These are phyloP conservation scores for Nomia melanderi DNA, from an alignment of 1,140 invertebrate genomes.

Conservation along the genomic window DNA sequence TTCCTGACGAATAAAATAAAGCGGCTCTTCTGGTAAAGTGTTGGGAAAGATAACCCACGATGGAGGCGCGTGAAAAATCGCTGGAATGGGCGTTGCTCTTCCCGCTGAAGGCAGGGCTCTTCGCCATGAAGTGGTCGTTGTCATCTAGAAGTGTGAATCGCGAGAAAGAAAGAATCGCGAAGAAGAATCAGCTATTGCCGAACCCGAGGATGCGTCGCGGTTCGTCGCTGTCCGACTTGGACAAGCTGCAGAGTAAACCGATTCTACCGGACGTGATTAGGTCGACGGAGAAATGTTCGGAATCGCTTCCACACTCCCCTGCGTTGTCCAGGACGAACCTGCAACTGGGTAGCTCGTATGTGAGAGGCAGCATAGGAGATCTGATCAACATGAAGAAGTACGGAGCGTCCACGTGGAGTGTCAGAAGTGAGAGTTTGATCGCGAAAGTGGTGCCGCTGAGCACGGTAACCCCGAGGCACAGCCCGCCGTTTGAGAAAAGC, in stretches of 20 bases:
- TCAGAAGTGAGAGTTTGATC: slow-evolving; percentile 85
- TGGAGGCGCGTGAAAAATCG: slow-evolving; percentile 75
- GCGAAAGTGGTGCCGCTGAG: slow-evolving; percentile 87
- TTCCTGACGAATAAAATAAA: no score
- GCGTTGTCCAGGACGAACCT: slow-evolving; percentile 81
- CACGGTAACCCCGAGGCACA: slow-evolving; percentile 84
- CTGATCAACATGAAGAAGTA: slow-evolving; percentile 89
- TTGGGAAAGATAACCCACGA: slow-evolving; percentile 26
- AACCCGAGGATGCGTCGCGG: slow-evolving; percentile 84
- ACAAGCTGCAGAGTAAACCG: slow-evolving; percentile 81
- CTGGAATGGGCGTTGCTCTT: slow-evolving; percentile 84
- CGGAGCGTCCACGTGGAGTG: slow-evolving; percentile 85
- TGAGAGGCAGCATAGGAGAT: slow-evolving; percentile 87
- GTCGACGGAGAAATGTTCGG: slow-evolving; percentile 80
- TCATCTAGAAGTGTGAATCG: slow-evolving; percentile 74
- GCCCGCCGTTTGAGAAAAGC: slow-evolving; percentile 69
- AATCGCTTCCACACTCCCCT: slow-evolving; percentile 81
- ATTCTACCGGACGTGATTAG: slow-evolving; percentile 79
- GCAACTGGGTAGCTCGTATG: slow-evolving; percentile 76
- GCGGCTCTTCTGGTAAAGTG: background rate
- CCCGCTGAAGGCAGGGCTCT: slow-evolving; percentile 83
- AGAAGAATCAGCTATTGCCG: slow-evolving; percentile 63
- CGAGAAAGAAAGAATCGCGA: slow-evolving; percentile 63
- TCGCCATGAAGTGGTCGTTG: slow-evolving; percentile 82
- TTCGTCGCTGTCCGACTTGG: slow-evolving; percentile 87